Evolutionary conservation across 2,797 vertebrate species (phyloP), one percentile per base, ranked within the genome.

Genomic region (Micromesistius poutassou): DNA sequence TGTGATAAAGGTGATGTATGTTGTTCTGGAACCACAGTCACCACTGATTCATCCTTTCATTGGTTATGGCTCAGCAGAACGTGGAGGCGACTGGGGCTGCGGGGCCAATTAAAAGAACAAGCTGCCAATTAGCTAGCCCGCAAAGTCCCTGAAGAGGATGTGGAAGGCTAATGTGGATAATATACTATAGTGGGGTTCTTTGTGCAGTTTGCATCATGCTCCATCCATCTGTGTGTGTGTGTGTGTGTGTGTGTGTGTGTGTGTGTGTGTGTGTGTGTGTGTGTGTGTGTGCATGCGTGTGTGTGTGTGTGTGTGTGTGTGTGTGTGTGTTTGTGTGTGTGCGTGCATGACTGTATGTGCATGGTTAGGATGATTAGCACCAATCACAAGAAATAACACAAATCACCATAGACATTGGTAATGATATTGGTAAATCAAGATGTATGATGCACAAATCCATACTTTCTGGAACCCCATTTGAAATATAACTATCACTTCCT

Each of bases 61-160:
- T 71, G 3, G 31, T 71, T 71, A 71, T 71, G 70, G 70, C 31
- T 71, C 30, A 25, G 30, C 35, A 22, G 62, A 78, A 50, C 36
- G 31, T 73, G 62, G 62, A 68, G 22, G n/a, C 25, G 7, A 68
- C n/a, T 68, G 62, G n/a, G 25, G 80, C 77, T 68, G 36, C 71
- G 93, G 88, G 92, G 91, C 95, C 96, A 97, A 97, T 99, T 97
- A 97, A 97, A 96, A 96, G 96, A 94, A 97, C 95, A 96, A 96
- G 95, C 94, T 94, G 92, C 95, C 95, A 97, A 97, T 98, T 98
- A 97, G 95, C 94, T 95, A 86, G 89, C 92, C 94, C 93, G 91
- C 91, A 96, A 97, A 96, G 96, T 95, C 96, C 96, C 93, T 86
- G 91, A 95, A 95, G 94, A 96, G 93, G 91, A 68, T 28, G 62